Conservation (phyloP, 2,113 vertebrate species). For the Equus quagga region DNA sequence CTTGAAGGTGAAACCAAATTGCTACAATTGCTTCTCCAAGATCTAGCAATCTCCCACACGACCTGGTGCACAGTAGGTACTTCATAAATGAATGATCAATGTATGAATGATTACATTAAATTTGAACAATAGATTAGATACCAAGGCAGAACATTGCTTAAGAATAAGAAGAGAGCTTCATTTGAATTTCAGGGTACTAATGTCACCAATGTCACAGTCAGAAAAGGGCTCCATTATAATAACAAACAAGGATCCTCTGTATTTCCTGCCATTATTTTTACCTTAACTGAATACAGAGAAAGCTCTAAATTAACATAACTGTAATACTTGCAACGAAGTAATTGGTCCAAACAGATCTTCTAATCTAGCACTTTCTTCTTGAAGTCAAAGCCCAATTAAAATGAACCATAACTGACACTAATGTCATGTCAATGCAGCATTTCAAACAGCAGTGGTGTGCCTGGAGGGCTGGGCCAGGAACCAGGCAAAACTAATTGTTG, state of each 20-base stretch:
- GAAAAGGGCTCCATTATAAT: background rate
- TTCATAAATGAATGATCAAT: background rate
- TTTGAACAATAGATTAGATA: background rate
- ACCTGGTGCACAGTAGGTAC: too few relatives aligned
- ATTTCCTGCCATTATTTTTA: background rate
- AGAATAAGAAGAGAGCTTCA: background rate
- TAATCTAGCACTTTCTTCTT: background rate
- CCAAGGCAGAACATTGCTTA: background rate
- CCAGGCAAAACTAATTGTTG: background rate
- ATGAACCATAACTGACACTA: background rate
- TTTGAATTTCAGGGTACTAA: background rate
- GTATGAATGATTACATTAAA: background rate
- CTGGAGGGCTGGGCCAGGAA: background rate
- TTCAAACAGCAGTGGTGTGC: background rate
- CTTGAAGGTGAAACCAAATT: background rate
- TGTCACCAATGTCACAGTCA: background rate
- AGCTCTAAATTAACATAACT: background rate
- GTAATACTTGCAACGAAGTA: background rate
- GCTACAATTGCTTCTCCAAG: background rate
- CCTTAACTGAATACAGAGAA: background rate
- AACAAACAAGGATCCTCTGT: background rate
- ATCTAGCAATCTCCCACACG: background rate
- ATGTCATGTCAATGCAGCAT: fast-evolving
- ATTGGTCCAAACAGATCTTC: background rate
- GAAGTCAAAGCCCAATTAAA: background rate